Evolutionary conservation across 1,140 invertebrate genomes (phyloP).

Genomic region (Sinonovacula constricta): DNA sequence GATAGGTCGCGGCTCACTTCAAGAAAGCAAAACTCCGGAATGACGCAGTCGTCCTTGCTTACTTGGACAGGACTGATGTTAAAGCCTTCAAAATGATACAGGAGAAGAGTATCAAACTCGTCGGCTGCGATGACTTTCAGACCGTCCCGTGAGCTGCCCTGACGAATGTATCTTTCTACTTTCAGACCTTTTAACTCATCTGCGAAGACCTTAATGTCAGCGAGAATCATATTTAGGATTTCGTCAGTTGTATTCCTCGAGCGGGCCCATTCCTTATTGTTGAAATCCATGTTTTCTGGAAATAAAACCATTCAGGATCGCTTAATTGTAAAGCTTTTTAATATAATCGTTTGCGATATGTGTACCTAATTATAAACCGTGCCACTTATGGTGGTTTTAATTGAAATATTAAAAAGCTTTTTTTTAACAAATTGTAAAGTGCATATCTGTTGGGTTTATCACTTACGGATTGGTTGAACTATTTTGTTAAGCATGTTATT

Average conservation of each 20-base stretch:
- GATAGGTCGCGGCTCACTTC: background rate
- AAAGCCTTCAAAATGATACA: slow-evolving; percentile 38
- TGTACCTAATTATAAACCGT: too few species aligned
- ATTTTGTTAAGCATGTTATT: too few species aligned
- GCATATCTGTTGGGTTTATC: too few species aligned
- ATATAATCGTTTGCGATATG: too few species aligned
- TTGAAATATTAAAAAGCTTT: too few species aligned
- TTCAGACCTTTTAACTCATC: background rate
- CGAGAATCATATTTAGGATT: slow-evolving; percentile 7
- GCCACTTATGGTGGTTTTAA: too few species aligned
- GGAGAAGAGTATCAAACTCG: slow-evolving; percentile 26
- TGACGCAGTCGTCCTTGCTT: background rate
- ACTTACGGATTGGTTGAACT: too few species aligned
- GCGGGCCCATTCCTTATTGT: slow-evolving; percentile 1
- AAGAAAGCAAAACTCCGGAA: background rate
- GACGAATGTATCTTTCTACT: slow-evolving; percentile 31
- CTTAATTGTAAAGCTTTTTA: too few species aligned
- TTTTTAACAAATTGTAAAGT: too few species aligned
- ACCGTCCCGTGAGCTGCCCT: slow-evolving; percentile 33
- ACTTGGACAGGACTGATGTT: background rate
- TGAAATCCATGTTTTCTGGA: slow-evolving; percentile 29
- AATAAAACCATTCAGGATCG: too few species aligned
- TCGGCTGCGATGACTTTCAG: slow-evolving; percentile 33
- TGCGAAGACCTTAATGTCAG: background rate
- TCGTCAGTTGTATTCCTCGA: slow-evolving; percentile 17